Conservation (phyloP, 2,797 vertebrate genomes). For the Mus caroli region DNA sequence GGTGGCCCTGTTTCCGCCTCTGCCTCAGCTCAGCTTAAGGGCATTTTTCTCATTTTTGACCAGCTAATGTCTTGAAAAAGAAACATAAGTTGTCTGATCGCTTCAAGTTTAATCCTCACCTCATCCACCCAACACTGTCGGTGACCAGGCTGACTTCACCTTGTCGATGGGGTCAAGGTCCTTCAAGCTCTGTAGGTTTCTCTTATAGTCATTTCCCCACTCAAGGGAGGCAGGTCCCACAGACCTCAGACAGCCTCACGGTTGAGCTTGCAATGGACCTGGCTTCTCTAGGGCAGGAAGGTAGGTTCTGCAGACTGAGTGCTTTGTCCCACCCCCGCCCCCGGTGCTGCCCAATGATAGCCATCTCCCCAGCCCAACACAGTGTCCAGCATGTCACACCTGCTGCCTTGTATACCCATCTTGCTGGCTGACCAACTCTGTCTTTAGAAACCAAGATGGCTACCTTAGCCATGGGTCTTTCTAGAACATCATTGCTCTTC, state of each 20-base stretch:
- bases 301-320: accelerated
- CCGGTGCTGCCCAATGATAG: accelerated
- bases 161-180: conserved; percentile 93
- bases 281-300: neutral
- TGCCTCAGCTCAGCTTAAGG: conserved; percentile 95
- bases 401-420: neutral
- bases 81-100: conserved; percentile 95
- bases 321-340: accelerated
- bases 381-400: neutral
- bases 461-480: neutral
- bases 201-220: neutral
- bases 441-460: neutral
- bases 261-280: neutral
- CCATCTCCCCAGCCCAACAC: neutral
- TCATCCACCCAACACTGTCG: conserved; percentile 91
- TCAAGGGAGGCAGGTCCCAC: neutral
- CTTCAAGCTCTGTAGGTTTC: conserved; percentile 58
- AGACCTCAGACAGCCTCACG: accelerated
- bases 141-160: conserved; percentile 90
- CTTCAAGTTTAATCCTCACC: conserved; percentile 95
- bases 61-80: conserved; percentile 96
- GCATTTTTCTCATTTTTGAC: conserved; percentile 99
- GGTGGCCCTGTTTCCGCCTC: conserved; percentile 92
- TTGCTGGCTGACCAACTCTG: neutral
- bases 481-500: neutral